Percentiles rank a stretch among this genome's conserved stretches.
Conservation (phyloP, 2,888 invertebrate genomes). For the Odontocolon sp. region DNA sequence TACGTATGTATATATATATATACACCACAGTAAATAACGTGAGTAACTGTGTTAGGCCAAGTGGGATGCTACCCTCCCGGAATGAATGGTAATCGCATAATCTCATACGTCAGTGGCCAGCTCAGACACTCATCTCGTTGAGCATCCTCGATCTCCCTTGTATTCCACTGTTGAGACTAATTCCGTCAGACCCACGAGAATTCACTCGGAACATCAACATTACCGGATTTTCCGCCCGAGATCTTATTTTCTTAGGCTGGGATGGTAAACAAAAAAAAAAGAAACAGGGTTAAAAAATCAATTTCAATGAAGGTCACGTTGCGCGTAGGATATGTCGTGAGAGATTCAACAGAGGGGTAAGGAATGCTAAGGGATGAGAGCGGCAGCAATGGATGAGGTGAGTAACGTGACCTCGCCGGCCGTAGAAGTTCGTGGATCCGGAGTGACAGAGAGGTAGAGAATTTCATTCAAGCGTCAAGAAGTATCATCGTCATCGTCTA, state of each 20-base stretch:
- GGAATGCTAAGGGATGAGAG: not conserved
- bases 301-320: not conserved
- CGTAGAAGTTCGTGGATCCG: not conserved
- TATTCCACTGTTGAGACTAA: not conserved
- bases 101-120: constrained; percentile 2
- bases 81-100: not conserved
- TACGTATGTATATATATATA: not conserved
- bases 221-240: not conserved
- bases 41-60: not conserved
- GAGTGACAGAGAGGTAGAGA: not conserved
- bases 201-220: not conserved
- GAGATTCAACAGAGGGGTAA: not conserved
- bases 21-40: not conserved
- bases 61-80: not conserved
- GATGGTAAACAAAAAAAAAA: no score
- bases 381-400: not conserved
- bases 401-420: not conserved
- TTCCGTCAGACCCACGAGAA: not conserved
- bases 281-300: not conserved
- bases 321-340: not conserved
- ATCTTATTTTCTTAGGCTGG: no score
- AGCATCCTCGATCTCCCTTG: not conserved
- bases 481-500: not conserved
- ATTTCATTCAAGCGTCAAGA: constrained; percentile 1
- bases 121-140: not conserved